A percentile compares a stretch with the other conserved stretches of the same genome.
phyloP scores from a whole-genome alignment of 2,888 invertebrate species.

The Timandra comae region DNA sequence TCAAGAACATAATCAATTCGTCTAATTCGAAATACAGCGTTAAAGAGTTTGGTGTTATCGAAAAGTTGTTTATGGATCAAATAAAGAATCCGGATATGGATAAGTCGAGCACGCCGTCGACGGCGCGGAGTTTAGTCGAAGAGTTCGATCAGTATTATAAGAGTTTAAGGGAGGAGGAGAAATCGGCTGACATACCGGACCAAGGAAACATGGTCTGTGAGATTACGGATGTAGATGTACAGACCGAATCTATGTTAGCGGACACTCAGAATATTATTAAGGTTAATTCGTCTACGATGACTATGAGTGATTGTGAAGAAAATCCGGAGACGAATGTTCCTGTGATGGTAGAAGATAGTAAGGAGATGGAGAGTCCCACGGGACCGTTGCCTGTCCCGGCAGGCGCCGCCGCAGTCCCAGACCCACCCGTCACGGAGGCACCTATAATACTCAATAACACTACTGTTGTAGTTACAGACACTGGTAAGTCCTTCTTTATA shows the following conservation, averaged over 20 bases:
- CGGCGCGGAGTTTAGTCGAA: conserved; percentile 63
- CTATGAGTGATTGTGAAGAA: too few relatives aligned
- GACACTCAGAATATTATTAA: conserved; percentile 2
- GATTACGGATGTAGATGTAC: conserved; percentile 22
- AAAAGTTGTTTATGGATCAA: conserved; percentile 51
- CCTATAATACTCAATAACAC: too few relatives aligned
- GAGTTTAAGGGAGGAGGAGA: conserved; percentile 40
- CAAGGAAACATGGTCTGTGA: conserved; percentile 18
- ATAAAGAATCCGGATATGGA: conserved; percentile 47
- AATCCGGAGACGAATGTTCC: too few relatives aligned
- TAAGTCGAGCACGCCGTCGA: conserved; percentile 48
- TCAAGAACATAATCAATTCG: conserved; percentile 53
- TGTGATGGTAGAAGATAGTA: too few relatives aligned
- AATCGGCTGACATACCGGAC: too few relatives aligned
- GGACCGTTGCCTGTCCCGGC: conserved; percentile 57
- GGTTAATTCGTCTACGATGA: too few relatives aligned
- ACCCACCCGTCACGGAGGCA: conserved; percentile 23
- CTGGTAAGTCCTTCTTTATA: too few relatives aligned
- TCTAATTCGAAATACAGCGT: too few relatives aligned
- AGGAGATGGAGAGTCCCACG: conserved; percentile 15
- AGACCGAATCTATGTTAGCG: conserved; percentile 4
- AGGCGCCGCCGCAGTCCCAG: conserved; percentile 37
- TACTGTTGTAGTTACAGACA: too few relatives aligned
- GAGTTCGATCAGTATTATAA: conserved; percentile 64
- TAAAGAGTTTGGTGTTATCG: conserved; percentile 39